Evolutionary conservation across 2,113 vertebrate genomes (phyloP).

Genomic region (Campylorhamphus procurvoides): DNA sequence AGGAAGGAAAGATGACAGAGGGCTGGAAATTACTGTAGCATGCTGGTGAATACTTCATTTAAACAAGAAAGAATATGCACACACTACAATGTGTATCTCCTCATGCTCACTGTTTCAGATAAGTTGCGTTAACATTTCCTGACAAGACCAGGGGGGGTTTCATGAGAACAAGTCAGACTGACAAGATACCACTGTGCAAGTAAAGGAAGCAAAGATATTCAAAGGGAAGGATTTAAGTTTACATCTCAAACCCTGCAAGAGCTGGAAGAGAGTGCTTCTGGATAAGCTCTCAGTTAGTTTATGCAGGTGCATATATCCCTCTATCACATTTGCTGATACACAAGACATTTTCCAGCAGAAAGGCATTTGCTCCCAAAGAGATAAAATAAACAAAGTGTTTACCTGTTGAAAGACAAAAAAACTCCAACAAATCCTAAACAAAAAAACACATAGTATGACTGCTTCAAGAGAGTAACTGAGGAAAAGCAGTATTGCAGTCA

Average conservation of each 20-base stretch:
- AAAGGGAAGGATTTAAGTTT: background rate
- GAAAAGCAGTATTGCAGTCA: background rate
- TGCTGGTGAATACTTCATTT: background rate
- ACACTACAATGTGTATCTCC: accelerated
- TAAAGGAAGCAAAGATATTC: background rate
- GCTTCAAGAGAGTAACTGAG: background rate
- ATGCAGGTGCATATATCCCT: background rate
- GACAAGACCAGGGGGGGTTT: background rate
- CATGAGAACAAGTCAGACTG: background rate
- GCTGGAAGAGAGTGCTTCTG: background rate
- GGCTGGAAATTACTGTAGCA: background rate
- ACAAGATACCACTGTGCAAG: background rate
- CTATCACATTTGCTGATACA: background rate
- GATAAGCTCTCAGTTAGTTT: background rate
- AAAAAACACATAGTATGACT: background rate
- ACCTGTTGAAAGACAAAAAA: background rate
- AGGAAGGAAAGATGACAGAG: background rate
- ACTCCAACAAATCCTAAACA: background rate
- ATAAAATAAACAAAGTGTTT: background rate
- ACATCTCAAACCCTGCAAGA: background rate
- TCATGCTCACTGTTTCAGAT: background rate
- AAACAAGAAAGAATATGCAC: background rate
- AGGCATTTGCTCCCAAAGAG: background rate
- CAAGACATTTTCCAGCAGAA: background rate
- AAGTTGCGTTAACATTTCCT: background rate